A percentile compares a stretch with the other conserved stretches of the same genome.
phyloP scores from a whole-genome alignment of 2,113 vertebrate species.

The Scomber scombrus region DNA sequence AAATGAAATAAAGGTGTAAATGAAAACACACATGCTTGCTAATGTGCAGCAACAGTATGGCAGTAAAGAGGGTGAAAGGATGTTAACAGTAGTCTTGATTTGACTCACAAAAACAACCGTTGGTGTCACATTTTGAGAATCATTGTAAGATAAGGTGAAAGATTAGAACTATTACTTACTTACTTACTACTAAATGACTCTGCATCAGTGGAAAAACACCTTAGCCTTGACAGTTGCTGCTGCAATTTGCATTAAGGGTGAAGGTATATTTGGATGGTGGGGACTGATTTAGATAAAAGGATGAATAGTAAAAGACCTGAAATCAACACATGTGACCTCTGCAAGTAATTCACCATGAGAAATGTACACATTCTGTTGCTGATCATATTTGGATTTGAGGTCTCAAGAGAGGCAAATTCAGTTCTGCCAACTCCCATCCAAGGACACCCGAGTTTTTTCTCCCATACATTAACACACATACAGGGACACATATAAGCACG shows the following conservation, averaged over 20 bases:
- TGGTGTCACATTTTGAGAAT: not conserved
- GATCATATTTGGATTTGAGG: conserved; percentile 39
- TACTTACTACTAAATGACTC: not conserved
- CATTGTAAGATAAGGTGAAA: not conserved
- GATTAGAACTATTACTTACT: not conserved
- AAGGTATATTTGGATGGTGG: conserved; percentile 27
- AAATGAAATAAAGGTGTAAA: not conserved
- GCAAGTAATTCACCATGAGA: conserved; percentile 25
- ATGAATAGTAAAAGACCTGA: conserved; percentile 7
- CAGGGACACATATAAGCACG: not conserved
- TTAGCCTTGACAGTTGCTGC: not conserved
- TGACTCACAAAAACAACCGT: not conserved
- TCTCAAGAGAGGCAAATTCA: conserved; percentile 15
- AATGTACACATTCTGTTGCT: conserved; percentile 18
- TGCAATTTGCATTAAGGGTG: not conserved
- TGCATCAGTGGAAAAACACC: not conserved
- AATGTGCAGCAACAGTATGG: not conserved
- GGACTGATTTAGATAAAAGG: not conserved
- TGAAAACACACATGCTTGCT: not conserved
- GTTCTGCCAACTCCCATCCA: conserved; percentile 9
- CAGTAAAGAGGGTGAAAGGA: not conserved
- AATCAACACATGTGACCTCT: conserved; percentile 33
- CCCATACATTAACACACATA: conserved; percentile 30
- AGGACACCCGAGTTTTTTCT: not conserved
- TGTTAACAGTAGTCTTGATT: not conserved